These are phyloP conservation scores for Phymatocera aterrima DNA, from an alignment of 2,888 invertebrate genomes.

Conservation along the genomic window DNA sequence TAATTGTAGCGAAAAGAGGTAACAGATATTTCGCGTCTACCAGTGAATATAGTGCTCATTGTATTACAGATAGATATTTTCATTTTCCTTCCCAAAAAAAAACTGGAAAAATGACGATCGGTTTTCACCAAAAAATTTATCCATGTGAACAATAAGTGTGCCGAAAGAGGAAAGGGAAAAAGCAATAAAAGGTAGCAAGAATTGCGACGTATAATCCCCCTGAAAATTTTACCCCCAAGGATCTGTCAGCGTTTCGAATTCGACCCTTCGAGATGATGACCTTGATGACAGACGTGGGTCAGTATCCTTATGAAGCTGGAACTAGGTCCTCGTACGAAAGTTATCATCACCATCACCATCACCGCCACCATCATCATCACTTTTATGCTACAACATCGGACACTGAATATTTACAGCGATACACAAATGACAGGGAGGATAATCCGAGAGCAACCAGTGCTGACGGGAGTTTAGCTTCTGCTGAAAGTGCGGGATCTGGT, in stretches of 20 bases:
- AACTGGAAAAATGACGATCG: constrained; percentile 21
- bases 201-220: neutral
- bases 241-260: constrained; percentile 14
- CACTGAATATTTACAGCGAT: constrained; percentile 59
- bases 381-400: constrained; percentile 52
- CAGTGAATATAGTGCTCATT: neutral
- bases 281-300: constrained; percentile 71
- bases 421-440: constrained; percentile 56
- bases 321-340: constrained; percentile 68
- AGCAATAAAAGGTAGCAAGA: neutral
- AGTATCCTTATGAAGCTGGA: constrained; percentile 67
- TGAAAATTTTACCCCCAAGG: neutral
- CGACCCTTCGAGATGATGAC: constrained; percentile 69
- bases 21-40: neutral
- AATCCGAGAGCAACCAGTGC: constrained; percentile 63
- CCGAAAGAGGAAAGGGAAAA: neutral
- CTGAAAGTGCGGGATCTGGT: constrained; percentile 55
- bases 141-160: too few relatives aligned
- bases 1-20: neutral
- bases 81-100: too few relatives aligned
- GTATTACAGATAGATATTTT: neutral
- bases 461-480: constrained; percentile 62
- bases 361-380: constrained; percentile 51
- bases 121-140: neutral
- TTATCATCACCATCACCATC: constrained; percentile 56